Base-by-base conservation (phyloP, 1,140 invertebrate genomes). In the Drosophila rufa region DNA sequence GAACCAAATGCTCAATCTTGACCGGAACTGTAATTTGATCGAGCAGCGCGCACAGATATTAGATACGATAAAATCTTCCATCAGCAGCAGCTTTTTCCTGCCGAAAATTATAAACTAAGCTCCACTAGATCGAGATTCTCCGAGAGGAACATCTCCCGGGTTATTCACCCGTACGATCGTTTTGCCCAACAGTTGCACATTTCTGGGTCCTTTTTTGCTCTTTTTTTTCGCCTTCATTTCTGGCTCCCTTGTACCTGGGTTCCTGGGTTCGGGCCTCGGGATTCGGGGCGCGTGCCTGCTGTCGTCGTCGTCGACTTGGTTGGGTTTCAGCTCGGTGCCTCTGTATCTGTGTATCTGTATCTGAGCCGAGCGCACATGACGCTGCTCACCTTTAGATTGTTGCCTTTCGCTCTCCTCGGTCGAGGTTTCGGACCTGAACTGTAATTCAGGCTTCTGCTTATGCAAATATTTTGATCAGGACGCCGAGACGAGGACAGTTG, bases 11-110 rank as follows among this genome's bases (percentile, higher is more conserved):
- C 84, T 50, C 80, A 90, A 90, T 87, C 85, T 83, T 83, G 80
- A 80, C 76, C 83, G 87, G 87, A 91, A 91, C 87, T 91, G 87
- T 89, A 91, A 91, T 91, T 91, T 91, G 87, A 91, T 87, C 82
- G 82, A 91, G 74, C 47, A 46, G 67, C 62, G 59, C 50, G 61
- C 66, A 74, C 57, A 76, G 82, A 86, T 90, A 90, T 90, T 90
- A 90, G 86, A 86, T 85, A 71, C 62, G 75, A 91, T 90, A 80
- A 79, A 40, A 75, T 66, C 71, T 65, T 30, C n/a, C 47, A 75
- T 38, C 48, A 19, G 30, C 30, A 48, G 56, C 69, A 80, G 73
- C 79, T 83, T 86, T 86, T 84, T 89, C 80, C 87, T 83, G 89
- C 70, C 73, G 46, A 75, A 89, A 79, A 81, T 79, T 80, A 76